Evolutionary conservation across 2,888 invertebrate species (phyloP).

Genomic region (Meiosimyza platycephala): DNA sequence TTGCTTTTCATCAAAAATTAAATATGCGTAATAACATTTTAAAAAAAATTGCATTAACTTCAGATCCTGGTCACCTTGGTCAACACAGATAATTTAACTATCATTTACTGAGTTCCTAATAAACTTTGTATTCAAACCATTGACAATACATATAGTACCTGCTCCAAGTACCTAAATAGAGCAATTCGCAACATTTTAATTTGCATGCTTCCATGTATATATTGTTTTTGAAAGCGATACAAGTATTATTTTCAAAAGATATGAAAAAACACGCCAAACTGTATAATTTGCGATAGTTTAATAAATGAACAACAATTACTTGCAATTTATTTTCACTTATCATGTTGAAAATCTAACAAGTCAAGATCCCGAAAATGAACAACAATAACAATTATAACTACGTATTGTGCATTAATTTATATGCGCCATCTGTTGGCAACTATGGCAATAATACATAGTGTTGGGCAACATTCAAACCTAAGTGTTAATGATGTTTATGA

Average conservation of each 20-base stretch:
- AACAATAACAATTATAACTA: background rate
- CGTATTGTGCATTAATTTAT: background rate
- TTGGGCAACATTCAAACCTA: too few species aligned
- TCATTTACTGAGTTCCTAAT: too few species aligned
- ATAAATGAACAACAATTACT: conserved; percentile 22
- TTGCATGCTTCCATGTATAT: background rate
- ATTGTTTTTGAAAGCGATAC: background rate
- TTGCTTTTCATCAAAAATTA: too few species aligned
- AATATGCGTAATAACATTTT: too few species aligned
- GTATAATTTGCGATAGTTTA: background rate
- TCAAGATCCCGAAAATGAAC: background rate
- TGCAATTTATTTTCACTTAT: conserved; percentile 13
- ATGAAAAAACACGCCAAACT: conserved; percentile 9
- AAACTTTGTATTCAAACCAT: background rate
- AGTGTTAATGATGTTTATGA: too few species aligned
- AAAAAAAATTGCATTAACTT: too few species aligned
- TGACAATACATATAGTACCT: background rate
- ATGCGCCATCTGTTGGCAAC: conserved; percentile 11
- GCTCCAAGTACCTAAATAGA: background rate
- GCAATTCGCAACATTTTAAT: background rate
- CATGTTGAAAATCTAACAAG: background rate
- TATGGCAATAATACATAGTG: background rate
- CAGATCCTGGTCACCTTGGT: too few species aligned
- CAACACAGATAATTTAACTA: too few species aligned
- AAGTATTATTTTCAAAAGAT: background rate